These are phyloP conservation scores for Disparrhopalites patrizii DNA, from an alignment of 2,888 invertebrate genomes.

Conservation along the genomic window DNA sequence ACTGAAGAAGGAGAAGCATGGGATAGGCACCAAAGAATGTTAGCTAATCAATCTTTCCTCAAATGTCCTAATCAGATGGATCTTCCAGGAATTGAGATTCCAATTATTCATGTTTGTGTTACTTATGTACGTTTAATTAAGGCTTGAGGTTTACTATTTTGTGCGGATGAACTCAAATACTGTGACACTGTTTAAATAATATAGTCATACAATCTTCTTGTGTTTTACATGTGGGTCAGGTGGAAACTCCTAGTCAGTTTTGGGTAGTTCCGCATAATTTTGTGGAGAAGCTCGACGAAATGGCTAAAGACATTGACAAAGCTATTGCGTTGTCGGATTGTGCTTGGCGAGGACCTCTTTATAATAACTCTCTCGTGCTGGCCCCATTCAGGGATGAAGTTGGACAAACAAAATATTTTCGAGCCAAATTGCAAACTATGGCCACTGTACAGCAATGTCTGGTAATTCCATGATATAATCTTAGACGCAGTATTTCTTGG, in stretches of 20 bases:
- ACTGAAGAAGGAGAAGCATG: conserved; percentile 30
- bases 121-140: conserved; percentile 56
- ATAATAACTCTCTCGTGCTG: conserved; percentile 36
- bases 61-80: conserved; percentile 53
- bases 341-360: conserved; percentile 8
- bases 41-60: too few species aligned
- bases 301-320: conserved; percentile 30
- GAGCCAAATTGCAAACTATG: conserved; percentile 34
- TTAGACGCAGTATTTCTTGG: background rate
- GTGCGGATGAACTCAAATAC: background rate
- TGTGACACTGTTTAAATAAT: background rate
- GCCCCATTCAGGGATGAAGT: conserved; percentile 32
- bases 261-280: conserved; percentile 34
- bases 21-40: conserved; percentile 34
- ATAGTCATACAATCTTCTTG: background rate
- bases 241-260: conserved; percentile 41
- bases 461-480: conserved; percentile 21
- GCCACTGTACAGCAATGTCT: conserved; percentile 19
- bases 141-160: background rate
- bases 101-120: conserved; percentile 58
- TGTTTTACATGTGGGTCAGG: conserved; percentile 28
- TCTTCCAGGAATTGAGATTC: conserved; percentile 60
- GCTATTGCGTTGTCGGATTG: conserved; percentile 15
- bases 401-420: conserved; percentile 25
- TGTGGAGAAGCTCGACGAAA: conserved; percentile 11